A percentile compares a stretch with the other conserved stretches of the same genome.
Evolutionary conservation across 2,888 invertebrate species (phyloP).

Genomic region (Caenorhabditis imperialis): DNA sequence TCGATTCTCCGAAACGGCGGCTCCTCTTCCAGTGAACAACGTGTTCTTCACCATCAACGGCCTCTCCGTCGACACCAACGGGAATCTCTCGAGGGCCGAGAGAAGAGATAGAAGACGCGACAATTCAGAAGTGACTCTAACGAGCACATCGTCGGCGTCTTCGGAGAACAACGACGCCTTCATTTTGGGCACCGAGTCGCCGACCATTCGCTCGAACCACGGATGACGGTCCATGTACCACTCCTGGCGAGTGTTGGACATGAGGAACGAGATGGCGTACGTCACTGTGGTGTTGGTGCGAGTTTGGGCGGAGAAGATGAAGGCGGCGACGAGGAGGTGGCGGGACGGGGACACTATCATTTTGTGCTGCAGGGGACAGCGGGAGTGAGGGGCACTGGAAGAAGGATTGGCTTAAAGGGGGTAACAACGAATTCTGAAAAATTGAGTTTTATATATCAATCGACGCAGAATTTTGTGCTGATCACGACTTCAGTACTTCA

Average conservation of each 20-base stretch:
- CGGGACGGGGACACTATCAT: slow-evolving; percentile 68
- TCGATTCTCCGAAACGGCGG: slow-evolving; percentile 35
- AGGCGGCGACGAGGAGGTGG: slow-evolving; percentile 66
- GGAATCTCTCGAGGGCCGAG: slow-evolving; percentile 62
- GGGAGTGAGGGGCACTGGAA: slow-evolving; percentile 44
- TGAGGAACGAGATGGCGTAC: slow-evolving; percentile 71
- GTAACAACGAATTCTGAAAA: too few species aligned
- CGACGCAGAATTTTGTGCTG: too few species aligned
- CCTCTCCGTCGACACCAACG: slow-evolving; percentile 49
- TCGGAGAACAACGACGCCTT: slow-evolving; percentile 65
- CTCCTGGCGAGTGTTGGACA: slow-evolving; percentile 61
- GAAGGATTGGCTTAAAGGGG: too few species aligned
- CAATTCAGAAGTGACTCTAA: slow-evolving; percentile 65
- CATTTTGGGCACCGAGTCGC: slow-evolving; percentile 64
- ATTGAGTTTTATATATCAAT: too few species aligned
- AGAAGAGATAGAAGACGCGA: slow-evolving; percentile 56
- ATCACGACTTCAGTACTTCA: too few species aligned
- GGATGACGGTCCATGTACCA: slow-evolving; percentile 71
- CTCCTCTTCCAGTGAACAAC: slow-evolving; percentile 48
- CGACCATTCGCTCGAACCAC: slow-evolving; percentile 63
- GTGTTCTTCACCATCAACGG: slow-evolving; percentile 64
- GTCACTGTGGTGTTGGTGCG: slow-evolving; percentile 59
- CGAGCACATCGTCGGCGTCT: slow-evolving; percentile 64
- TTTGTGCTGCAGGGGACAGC: slow-evolving; percentile 69
- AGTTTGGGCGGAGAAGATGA: slow-evolving; percentile 65